These are phyloP conservation scores for Vespertilio murinus DNA, from an alignment of 2,797 vertebrate genomes.

Conservation along the genomic window DNA sequence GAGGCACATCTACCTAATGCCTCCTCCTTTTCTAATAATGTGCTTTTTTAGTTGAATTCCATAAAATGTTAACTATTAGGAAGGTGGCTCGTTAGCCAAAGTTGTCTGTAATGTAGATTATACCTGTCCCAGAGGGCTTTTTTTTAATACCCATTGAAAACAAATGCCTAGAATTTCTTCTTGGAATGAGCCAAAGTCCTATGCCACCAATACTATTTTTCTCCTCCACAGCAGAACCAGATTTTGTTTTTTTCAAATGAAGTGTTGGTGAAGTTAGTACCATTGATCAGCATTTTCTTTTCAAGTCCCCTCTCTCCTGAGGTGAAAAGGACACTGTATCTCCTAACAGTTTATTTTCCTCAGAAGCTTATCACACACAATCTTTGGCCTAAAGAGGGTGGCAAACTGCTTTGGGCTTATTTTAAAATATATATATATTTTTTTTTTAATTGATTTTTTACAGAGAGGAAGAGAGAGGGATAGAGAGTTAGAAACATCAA, in stretches of 20 bases:
- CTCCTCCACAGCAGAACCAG: neutral
- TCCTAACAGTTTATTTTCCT: conserved; percentile 10
- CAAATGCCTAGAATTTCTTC: conserved; percentile 2
- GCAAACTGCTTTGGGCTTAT: neutral
- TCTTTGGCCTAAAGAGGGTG: neutral
- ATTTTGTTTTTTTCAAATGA: neutral
- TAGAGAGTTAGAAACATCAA: no score
- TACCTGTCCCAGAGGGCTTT: neutral
- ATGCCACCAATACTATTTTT: neutral
- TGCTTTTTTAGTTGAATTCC: neutral
- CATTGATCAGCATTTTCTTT: neutral
- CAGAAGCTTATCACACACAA: neutral
- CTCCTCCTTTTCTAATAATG: neutral
- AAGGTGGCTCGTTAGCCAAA: neutral
- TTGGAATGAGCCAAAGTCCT: neutral
- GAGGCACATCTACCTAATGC: neutral
- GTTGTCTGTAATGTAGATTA: neutral
- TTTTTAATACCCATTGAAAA: neutral
- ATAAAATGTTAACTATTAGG: neutral
- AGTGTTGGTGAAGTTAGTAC: neutral
- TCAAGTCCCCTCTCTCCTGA: neutral
- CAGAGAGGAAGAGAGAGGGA: no score
- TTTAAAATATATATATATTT: no score
- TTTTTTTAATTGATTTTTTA: no score
- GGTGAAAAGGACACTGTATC: neutral